A percentile compares a stretch with the other conserved stretches of the same genome.
phyloP scores from a whole-genome alignment of 2,888 invertebrate species.

The Phorcus lineatus region DNA sequence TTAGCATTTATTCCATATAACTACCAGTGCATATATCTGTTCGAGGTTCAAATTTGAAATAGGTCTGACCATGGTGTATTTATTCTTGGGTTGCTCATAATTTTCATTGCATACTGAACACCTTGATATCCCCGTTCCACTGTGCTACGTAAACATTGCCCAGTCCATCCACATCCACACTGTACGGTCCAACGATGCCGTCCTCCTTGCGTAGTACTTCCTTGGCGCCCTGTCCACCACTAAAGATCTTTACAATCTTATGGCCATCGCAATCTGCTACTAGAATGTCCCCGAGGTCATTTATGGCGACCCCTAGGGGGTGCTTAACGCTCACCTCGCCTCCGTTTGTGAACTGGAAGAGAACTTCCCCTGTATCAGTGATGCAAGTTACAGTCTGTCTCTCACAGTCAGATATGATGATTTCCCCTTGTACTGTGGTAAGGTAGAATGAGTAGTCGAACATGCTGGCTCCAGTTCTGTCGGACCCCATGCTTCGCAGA shows the following conservation, averaged over 20 bases:
- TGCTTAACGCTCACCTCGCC: background rate
- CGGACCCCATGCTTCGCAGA: background rate
- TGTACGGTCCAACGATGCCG: background rate
- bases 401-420: background rate
- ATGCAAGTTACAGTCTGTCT: background rate
- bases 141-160: background rate
- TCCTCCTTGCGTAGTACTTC: background rate
- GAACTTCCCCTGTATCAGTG: background rate
- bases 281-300: background rate
- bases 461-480: background rate
- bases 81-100: too few species aligned
- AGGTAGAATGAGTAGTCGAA: background rate
- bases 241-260: background rate
- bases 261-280: background rate
- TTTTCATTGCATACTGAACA: background rate
- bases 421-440: background rate
- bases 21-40: too few species aligned
- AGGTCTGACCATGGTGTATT: too few species aligned
- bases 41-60: too few species aligned
- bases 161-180: background rate
- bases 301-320: background rate
- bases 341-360: background rate
- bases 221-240: background rate
- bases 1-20: too few species aligned
- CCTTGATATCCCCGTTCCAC: constrained; percentile 1